Percentiles rank a stretch among this genome's conserved stretches.
These are phyloP conservation scores for Bos javanicus DNA, from an alignment of 2,113 vertebrate species.

Conservation along the genomic window DNA sequence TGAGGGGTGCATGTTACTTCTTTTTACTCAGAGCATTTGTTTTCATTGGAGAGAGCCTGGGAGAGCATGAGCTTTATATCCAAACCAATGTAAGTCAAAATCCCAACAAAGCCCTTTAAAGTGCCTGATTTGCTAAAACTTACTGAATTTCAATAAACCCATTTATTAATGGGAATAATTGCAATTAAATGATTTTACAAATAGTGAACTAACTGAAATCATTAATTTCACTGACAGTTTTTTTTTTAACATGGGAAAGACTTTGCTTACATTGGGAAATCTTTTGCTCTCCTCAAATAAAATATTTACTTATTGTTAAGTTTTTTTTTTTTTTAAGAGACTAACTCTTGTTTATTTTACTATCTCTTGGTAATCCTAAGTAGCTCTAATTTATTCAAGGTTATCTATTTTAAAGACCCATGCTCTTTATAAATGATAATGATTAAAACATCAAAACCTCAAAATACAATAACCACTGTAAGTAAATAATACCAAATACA, in stretches of 20 bases:
- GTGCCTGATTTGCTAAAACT: background rate
- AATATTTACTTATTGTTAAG: background rate
- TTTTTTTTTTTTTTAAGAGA: background rate
- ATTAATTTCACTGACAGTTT: background rate
- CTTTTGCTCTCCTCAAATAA: background rate
- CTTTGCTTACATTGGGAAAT: background rate
- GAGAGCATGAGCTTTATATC: background rate
- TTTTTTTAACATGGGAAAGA: background rate
- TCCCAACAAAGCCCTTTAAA: background rate
- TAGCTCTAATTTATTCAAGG: background rate
- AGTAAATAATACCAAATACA: background rate
- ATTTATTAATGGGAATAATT: background rate
- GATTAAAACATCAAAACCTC: background rate
- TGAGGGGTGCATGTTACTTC: background rate
- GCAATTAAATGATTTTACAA: background rate
- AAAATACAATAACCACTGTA: background rate
- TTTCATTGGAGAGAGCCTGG: background rate
- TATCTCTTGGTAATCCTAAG: background rate
- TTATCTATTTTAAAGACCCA: background rate
- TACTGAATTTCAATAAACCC: background rate
- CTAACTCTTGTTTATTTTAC: background rate
- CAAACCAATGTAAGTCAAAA: background rate
- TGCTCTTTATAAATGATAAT: background rate
- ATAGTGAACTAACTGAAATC: background rate
- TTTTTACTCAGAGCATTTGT: background rate